phyloP scores from a whole-genome alignment of 1,140 invertebrate genomes.

The Eubasilissa regina region DNA sequence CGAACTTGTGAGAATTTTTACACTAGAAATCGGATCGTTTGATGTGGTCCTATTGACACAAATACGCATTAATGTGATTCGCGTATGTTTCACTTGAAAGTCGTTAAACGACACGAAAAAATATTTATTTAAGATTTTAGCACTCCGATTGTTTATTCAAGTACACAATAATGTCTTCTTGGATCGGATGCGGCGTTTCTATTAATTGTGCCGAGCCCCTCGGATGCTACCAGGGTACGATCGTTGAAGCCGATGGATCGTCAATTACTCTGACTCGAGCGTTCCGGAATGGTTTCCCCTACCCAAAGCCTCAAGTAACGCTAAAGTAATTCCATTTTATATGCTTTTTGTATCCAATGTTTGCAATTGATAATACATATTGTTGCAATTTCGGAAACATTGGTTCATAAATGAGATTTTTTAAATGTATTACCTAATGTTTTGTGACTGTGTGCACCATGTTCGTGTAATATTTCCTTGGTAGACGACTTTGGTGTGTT shows the following conservation, averaged over 20 bases:
- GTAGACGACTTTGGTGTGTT: too few species aligned
- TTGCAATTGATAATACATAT: not conserved
- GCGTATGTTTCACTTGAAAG: slow-evolving; percentile 24
- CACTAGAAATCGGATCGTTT: not conserved
- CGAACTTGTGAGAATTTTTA: not conserved
- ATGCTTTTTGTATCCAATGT: not conserved
- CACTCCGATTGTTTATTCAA: not conserved
- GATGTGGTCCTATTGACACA: slow-evolving; percentile 4
- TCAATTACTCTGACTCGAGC: slow-evolving; percentile 84
- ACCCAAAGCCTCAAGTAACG: slow-evolving; percentile 68
- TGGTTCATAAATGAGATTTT: too few species aligned
- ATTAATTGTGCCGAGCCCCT: slow-evolving; percentile 80
- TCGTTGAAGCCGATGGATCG: slow-evolving; percentile 79
- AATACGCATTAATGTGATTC: slow-evolving; percentile 34
- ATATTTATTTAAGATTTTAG: not conserved
- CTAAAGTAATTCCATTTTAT: slow-evolving; percentile 65
- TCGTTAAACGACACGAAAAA: not conserved
- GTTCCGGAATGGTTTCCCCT: slow-evolving; percentile 86
- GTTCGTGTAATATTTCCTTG: too few species aligned
- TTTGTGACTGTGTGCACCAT: too few species aligned
- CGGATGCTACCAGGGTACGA: slow-evolving; percentile 86
- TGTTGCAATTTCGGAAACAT: slow-evolving; percentile 1
- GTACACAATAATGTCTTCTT: slow-evolving; percentile 62
- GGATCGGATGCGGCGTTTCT: slow-evolving; percentile 84
- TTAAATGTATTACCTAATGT: too few species aligned